Evolutionary conservation across 1,140 invertebrate genomes (phyloP).

Genomic region (Saccostrea echinata): DNA sequence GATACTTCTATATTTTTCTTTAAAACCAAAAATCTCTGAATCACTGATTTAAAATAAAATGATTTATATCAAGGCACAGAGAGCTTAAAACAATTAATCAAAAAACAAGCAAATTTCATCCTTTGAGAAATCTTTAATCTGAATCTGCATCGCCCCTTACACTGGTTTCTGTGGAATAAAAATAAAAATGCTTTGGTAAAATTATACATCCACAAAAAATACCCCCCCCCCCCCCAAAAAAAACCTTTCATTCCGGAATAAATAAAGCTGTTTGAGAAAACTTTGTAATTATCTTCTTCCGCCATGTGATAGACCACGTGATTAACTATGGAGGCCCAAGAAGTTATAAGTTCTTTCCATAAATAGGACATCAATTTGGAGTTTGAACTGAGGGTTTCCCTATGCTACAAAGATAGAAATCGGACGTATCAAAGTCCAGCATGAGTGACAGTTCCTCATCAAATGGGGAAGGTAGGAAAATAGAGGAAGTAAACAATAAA

Average conservation of each 20-base stretch:
- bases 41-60: too few species aligned
- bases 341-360: constrained; percentile 9
- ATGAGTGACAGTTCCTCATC: constrained; percentile 36
- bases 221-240: too few species aligned
- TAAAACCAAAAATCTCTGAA: too few species aligned
- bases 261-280: not conserved
- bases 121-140: too few species aligned
- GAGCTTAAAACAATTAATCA: too few species aligned
- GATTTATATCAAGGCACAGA: too few species aligned
- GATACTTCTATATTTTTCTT: too few species aligned
- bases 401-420: constrained; percentile 33
- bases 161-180: too few species aligned
- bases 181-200: too few species aligned
- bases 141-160: too few species aligned
- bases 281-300: not conserved
- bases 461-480: constrained; percentile 31
- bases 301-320: constrained; percentile 33
- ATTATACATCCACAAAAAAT: too few species aligned
- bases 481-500: constrained; percentile 34
- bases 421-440: constrained; percentile 26
- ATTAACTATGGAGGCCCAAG: constrained; percentile 26
- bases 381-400: constrained; percentile 6
- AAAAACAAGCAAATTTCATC: too few species aligned
- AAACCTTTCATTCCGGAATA: not conserved
- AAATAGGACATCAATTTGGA: constrained; percentile 29